Conservation (phyloP, 2,797 vertebrate genomes). For the Aphelocoma californica region DNA sequence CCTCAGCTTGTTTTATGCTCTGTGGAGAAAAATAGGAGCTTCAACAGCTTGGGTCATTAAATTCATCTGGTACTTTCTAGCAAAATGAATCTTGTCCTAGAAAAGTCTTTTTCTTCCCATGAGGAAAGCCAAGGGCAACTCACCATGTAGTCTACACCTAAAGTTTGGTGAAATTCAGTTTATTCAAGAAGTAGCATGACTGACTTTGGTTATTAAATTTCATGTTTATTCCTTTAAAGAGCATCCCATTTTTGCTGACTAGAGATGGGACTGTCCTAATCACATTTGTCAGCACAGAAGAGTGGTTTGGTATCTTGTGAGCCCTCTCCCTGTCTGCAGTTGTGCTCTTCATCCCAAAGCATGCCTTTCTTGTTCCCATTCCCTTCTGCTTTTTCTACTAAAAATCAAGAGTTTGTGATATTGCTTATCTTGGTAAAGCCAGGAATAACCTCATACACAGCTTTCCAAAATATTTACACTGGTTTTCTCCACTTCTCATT, state of each 20-base stretch:
- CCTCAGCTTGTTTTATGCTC: background rate
- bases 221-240: background rate
- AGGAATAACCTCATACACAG: background rate
- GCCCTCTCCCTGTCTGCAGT: background rate
- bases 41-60: background rate
- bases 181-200: background rate
- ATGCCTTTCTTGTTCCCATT: background rate
- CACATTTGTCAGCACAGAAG: background rate
- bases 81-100: background rate
- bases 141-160: background rate
- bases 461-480: background rate
- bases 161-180: background rate
- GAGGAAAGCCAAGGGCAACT: background rate
- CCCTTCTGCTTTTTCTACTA: background rate
- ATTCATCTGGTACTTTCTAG: background rate
- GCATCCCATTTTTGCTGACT: background rate
- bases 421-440: background rate
- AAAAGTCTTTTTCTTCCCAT: background rate
- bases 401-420: background rate
- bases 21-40: background rate
- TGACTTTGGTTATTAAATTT: background rate
- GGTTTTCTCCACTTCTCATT: background rate
- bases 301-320: background rate
- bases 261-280: background rate
- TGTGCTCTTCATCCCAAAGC: background rate